Conservation (phyloP, 2,113 vertebrate species). For the Mirza zaza region DNA sequence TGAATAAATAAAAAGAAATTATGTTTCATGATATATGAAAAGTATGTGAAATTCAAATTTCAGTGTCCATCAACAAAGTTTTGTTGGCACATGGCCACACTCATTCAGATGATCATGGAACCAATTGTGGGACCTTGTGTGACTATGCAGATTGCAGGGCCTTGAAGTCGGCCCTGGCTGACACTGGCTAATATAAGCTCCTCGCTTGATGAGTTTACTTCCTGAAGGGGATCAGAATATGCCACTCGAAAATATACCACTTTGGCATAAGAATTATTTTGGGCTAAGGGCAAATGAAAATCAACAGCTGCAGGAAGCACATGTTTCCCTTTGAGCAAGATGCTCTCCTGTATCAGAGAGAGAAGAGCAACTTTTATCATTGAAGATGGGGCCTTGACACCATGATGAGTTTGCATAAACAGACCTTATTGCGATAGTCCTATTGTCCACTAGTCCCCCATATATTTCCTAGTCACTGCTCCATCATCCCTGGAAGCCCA, state of each 20-base stretch:
- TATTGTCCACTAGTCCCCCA: not conserved
- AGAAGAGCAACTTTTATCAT: not conserved
- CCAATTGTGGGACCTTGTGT: not conserved
- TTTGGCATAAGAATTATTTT: constrained; percentile 27
- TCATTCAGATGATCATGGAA: not conserved
- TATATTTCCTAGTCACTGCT: not conserved
- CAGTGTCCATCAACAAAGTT: not conserved
- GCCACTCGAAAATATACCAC: not conserved
- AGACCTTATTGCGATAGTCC: not conserved
- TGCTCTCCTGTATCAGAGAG: not conserved
- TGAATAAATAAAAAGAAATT: not conserved
- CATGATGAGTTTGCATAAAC: not conserved
- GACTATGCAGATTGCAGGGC: not conserved
- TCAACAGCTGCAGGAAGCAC: not conserved
- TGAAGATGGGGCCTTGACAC: not conserved
- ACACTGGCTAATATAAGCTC: not conserved
- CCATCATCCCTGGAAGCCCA: not conserved
- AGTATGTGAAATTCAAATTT: not conserved
- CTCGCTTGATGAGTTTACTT: not conserved
- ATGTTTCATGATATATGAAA: not conserved
- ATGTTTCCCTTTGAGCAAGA: not conserved
- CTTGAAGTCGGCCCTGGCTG: not conserved
- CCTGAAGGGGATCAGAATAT: not conserved
- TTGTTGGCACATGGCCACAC: not conserved
- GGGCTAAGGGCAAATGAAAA: not conserved